Conservation (phyloP, 2,888 invertebrate genomes). For the Myathropa florea region DNA sequence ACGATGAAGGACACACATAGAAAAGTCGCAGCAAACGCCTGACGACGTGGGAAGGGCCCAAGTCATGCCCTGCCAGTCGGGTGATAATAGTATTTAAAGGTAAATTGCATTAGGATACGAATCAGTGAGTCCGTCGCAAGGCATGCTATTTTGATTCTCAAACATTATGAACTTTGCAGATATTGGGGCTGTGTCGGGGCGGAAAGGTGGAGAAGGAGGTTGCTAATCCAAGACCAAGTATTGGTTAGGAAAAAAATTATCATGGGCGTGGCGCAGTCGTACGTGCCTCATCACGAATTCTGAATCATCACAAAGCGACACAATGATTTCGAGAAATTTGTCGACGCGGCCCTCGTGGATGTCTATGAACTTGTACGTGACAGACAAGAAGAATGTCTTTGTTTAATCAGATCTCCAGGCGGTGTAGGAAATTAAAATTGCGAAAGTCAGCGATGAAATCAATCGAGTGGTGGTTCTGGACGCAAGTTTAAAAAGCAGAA, state of each 20-base stretch:
- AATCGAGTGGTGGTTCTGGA: background rate
- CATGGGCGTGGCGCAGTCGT: background rate
- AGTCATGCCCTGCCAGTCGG: constrained; percentile 4
- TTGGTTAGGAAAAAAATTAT: background rate
- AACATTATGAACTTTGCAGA: background rate
- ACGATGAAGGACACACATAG: background rate
- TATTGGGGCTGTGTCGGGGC: background rate
- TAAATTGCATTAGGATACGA: constrained; percentile 14
- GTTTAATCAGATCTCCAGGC: background rate
- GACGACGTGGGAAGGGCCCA: background rate
- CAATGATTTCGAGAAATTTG: background rate
- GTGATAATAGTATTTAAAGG: constrained; percentile 16
- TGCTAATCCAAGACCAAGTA: background rate
- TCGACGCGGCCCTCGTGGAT: background rate
- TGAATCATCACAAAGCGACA: background rate
- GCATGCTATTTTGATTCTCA: background rate
- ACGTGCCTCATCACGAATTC: background rate
- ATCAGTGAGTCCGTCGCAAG: constrained; percentile 15
- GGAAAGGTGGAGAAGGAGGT: too few relatives aligned
- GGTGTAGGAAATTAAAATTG: background rate
- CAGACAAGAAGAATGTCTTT: background rate
- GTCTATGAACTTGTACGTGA: background rate
- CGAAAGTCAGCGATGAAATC: background rate
- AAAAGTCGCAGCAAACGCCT: too few relatives aligned
- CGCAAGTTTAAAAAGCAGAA: background rate